Evolutionary conservation across 1,140 invertebrate species (phyloP).

Genomic region (Mya arenaria): DNA sequence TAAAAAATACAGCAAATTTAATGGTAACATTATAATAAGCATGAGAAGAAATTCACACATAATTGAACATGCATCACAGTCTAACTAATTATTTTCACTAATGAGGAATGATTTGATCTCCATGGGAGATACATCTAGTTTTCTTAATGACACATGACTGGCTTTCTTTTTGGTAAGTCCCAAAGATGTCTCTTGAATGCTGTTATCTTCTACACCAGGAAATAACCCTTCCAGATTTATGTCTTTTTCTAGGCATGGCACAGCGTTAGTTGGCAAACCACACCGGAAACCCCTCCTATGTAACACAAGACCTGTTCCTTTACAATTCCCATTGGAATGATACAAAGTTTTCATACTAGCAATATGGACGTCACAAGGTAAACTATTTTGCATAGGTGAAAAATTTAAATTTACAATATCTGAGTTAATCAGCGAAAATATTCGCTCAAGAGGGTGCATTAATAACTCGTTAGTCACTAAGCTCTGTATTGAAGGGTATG

Average conservation of each 20-base stretch:
- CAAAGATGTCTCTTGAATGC: constrained; percentile 70
- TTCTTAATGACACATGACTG: constrained; percentile 27
- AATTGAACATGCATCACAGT: too few species aligned
- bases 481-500: constrained; percentile 67
- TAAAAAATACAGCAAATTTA: too few species aligned
- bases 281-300: constrained; percentile 73
- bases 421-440: constrained; percentile 67
- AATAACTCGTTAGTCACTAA: constrained; percentile 66
- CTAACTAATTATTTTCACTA: too few species aligned
- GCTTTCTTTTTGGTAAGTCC: constrained; percentile 69
- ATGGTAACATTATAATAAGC: too few species aligned
- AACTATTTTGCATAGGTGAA: constrained; percentile 47
- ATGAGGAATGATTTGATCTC: constrained; percentile 61
- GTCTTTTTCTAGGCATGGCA: constrained; percentile 60
- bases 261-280: constrained; percentile 59
- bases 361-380: constrained; percentile 73
- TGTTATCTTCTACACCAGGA: constrained; percentile 56
- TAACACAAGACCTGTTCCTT: constrained; percentile 72
- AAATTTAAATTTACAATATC: constrained; percentile 64
- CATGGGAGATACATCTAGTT: constrained; percentile 64
- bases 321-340: constrained; percentile 68
- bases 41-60: too few species aligned
- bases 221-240: constrained; percentile 63
- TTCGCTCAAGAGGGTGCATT: constrained; percentile 66
- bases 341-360: constrained; percentile 70